Evolutionary conservation across 2,797 vertebrate genomes (phyloP).

Genomic region (Muscicapa striata): DNA sequence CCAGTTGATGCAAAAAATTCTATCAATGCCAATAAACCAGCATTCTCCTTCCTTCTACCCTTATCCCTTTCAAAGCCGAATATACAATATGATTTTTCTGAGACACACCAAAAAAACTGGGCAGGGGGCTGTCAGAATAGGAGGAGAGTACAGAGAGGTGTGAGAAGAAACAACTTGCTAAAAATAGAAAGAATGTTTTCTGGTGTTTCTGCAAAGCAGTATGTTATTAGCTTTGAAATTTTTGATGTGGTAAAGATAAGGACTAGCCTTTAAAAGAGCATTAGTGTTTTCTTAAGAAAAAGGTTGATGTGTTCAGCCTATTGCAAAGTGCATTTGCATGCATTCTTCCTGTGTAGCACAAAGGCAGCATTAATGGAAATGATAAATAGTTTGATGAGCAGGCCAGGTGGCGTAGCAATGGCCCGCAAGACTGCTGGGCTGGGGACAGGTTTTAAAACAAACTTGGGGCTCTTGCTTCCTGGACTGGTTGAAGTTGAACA

Average conservation of each 20-base stretch:
- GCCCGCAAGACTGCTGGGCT: constrained; percentile 61
- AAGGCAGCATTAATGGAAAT: constrained; percentile 65
- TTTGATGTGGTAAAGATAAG: neutral
- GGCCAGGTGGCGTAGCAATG: constrained; percentile 73
- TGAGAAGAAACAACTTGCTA: neutral
- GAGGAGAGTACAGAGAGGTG: neutral
- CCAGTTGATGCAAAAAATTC: neutral
- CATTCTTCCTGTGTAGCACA: constrained; percentile 58
- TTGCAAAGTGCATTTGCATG: constrained; percentile 28
- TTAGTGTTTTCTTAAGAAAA: constrained; percentile 36
- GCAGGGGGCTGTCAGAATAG: neutral
- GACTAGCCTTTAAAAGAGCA: constrained; percentile 27
- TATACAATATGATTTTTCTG: neutral
- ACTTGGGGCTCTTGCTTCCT: constrained; percentile 66
- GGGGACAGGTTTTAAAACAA: constrained; percentile 66
- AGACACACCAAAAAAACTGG: neutral
- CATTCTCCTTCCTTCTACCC: neutral
- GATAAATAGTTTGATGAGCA: constrained; percentile 73
- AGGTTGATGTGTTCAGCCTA: constrained; percentile 37
- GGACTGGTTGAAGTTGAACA: constrained; percentile 56
- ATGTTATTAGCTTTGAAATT: neutral
- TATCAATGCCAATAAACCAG: neutral
- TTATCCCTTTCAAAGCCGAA: neutral
- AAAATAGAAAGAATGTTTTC: neutral
- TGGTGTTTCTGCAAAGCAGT: neutral